A percentile compares a stretch with the other conserved stretches of the same genome.
Conservation (phyloP, 2,113 vertebrate genomes). For the Sula dactylatra region DNA sequence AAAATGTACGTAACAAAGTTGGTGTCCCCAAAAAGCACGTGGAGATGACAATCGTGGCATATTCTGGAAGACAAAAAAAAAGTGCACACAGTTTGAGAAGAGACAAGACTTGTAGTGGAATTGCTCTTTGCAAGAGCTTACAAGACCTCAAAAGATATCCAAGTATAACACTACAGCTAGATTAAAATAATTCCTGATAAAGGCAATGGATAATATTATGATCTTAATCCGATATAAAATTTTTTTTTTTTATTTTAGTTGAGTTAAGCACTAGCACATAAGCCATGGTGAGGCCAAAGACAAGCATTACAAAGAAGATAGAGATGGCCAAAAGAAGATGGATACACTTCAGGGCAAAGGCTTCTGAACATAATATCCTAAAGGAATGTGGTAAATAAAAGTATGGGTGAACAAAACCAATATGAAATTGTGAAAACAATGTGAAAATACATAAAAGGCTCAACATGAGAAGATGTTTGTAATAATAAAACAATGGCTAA, state of each 20-base stretch:
- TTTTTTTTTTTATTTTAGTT: background rate
- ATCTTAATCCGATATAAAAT: background rate
- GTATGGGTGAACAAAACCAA: background rate
- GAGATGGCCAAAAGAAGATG: background rate
- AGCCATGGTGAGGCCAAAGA: background rate
- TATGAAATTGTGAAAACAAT: background rate
- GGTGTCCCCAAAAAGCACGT: accelerated
- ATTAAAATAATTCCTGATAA: background rate
- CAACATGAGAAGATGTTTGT: background rate
- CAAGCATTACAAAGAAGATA: background rate
- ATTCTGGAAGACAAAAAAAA: background rate
- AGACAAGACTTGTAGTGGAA: background rate
- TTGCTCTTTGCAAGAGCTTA: background rate
- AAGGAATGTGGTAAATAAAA: background rate
- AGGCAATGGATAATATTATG: background rate
- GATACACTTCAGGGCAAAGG: background rate
- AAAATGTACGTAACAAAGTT: background rate
- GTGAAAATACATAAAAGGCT: background rate
- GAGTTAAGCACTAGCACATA: background rate
- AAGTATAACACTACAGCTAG: background rate
- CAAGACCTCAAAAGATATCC: background rate
- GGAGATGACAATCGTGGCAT: background rate
- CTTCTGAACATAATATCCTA: background rate
- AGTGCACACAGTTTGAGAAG: background rate
- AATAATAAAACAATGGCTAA: background rate